Evolutionary conservation across 2,888 invertebrate species (phyloP).

Genomic region (Cephus pulcher): DNA sequence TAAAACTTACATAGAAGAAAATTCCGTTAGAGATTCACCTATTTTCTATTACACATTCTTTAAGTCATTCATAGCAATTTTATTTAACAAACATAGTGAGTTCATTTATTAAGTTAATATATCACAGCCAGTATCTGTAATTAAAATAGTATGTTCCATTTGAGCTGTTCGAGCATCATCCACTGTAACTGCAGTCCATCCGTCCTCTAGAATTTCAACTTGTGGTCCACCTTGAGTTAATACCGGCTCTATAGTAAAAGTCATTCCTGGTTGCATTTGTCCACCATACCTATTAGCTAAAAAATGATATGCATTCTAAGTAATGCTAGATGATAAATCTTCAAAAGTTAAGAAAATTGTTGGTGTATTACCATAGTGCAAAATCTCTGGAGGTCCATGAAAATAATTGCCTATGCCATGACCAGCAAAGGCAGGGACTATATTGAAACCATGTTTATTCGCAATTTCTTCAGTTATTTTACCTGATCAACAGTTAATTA

Average conservation of each 20-base stretch:
- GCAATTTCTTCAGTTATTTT: constrained; percentile 75
- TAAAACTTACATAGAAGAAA: too few relatives aligned
- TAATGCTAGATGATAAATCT: not conserved
- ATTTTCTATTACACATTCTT: too few relatives aligned
- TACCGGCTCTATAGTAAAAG: constrained; percentile 94
- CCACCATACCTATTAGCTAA: constrained; percentile 76
- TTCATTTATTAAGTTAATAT: constrained; percentile 75
- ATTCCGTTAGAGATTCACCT: too few relatives aligned
- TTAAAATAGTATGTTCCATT: constrained; percentile 90
- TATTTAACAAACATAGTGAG: not conserved
- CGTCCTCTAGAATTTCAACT: constrained; percentile 82
- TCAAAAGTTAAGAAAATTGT: constrained; percentile 37
- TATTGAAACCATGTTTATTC: constrained; percentile 71
- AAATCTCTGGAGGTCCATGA: constrained; percentile 92
- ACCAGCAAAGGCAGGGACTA: constrained; percentile 86
- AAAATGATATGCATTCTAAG: constrained; percentile 27
- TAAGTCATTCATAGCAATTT: not conserved
- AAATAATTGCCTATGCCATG: constrained; percentile 95
- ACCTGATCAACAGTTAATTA: constrained; percentile 64
- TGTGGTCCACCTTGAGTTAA: constrained; percentile 79
- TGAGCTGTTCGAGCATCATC: constrained; percentile 90
- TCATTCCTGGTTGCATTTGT: constrained; percentile 88
- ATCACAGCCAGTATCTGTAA: constrained; percentile 82
- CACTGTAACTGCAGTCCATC: constrained; percentile 90
- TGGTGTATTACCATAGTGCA: constrained; percentile 77